A percentile compares a stretch with the other conserved stretches of the same genome.
Conservation (phyloP, 2,113 vertebrate species). For the Antechinus flavipes region DNA sequence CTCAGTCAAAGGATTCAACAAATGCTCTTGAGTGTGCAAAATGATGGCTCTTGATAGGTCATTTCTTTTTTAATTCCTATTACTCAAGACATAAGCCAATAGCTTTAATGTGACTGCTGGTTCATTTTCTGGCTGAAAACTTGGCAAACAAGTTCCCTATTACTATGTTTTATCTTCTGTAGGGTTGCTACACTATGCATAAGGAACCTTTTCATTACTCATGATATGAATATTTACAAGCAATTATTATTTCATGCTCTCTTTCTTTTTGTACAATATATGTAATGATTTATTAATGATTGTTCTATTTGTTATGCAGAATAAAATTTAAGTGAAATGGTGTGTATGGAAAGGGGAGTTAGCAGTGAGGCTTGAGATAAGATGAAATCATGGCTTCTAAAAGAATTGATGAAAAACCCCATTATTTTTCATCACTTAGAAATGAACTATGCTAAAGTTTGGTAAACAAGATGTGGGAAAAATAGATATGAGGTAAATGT, state of each 20-base stretch:
- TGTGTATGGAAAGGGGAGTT: not conserved
- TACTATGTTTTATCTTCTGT: not conserved
- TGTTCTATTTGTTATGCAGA: constrained; percentile 66
- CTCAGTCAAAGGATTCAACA: not conserved
- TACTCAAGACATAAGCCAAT: not conserved
- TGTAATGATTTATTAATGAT: constrained; percentile 72
- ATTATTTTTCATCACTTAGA: constrained; percentile 12
- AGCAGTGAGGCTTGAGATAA: constrained; percentile 31
- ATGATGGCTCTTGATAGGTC: not conserved
- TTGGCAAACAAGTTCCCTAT: constrained; percentile 29
- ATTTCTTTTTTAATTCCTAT: not conserved
- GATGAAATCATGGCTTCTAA: constrained; percentile 1
- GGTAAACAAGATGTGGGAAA: not conserved
- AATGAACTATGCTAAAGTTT: not conserved
- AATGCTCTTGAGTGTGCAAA: not conserved
- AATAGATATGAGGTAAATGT: not conserved
- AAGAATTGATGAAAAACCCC: not conserved
- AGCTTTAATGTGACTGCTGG: not conserved
- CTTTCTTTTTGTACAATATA: constrained; percentile 55
- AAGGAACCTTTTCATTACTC: constrained; percentile 61
- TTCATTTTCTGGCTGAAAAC: not conserved
- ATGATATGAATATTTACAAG: constrained; percentile 76
- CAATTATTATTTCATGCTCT: constrained; percentile 65
- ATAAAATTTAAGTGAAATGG: constrained; percentile 55
- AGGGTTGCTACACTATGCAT: constrained; percentile 27